Base-by-base conservation (phyloP, 1,140 invertebrate genomes). In the Catajapyx aquilonaris region DNA sequence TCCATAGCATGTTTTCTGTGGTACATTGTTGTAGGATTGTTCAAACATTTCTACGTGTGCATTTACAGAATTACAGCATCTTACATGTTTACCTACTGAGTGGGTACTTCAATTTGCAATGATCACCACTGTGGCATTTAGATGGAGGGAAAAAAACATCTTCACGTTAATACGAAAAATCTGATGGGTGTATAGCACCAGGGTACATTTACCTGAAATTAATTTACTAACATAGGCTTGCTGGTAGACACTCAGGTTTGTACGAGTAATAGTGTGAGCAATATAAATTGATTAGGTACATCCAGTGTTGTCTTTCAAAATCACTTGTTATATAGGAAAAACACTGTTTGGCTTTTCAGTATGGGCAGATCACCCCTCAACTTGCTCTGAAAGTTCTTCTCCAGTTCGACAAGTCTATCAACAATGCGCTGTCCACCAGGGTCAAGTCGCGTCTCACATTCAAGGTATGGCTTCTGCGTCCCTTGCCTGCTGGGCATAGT, bases 401-500 rank as follows among this genome's bases (percentile, higher is more conserved):
- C 28, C 87, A 94, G 54, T 98, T 98, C 62, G 94, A 98, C 55
- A 91, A 88, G 59, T 80, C 83, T 36, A 95, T 98, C 41, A 98
- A 97, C 55, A 77, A 74, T 51, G 87, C 90, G 10, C 57, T 98
- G 23, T 80, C 87, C n/a, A 83, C 73, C 35, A 68, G 79, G 57
- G 85, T 95, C 1, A 94, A 88, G 56, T 85, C 84, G 30, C 69
- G 86, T 50, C 67, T 95, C 37, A 85, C 79, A 20, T 95, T 96
- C 54, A 94, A 93, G 65, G 73, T 75, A 59, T 47, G 44, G 17
- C 16, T 34, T 10, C n/a, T n/a, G n/a, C n/a, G n/a, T 15, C 9
- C 2, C 19, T 20, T 35, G 16, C 4, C 19, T 25, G 34, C n/a
- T n/a, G n/a, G n/a, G n/a, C n/a, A n/a, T n/a, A n/a, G n/a, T 30